Base-by-base conservation (phyloP, 1,140 invertebrate species). In the Drosophila takahashii region DNA sequence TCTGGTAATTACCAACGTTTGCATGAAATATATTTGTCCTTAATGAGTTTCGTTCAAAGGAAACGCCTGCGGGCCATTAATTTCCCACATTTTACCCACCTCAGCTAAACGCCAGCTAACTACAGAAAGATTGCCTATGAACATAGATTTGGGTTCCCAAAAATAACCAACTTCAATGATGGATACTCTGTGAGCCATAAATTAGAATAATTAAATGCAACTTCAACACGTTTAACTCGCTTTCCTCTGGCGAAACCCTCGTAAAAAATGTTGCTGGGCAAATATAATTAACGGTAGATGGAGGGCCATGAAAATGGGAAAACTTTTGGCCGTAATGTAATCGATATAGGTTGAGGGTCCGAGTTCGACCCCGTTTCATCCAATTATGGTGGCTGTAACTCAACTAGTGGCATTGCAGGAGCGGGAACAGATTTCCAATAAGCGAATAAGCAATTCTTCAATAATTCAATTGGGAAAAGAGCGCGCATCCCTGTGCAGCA, bases 391-490 rank as follows among this genome's bases (percentile, higher is more conserved):
- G 57, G 56, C 37, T 57, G 45, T 42, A 77, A 71, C 50, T 70
- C 48, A 69, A 56, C 42, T 71, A 39, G 66, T 69, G 64, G 32
- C 51, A 11, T 27, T 51, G 51, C 36, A n/a, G 22, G 18, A 18
- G n/a, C 10, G 26, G 47, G 22, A 56, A 67, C 74, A 87, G 83
- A 87, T 87, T 89, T 84, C 77, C 84, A 71, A 84, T 79, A 71
- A 87, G 71, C 76, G 60, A 77, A 73, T 80, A 77, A 89, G 83
- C 69, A 83, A 79, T 83, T 66, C 58, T 67, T 66, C 32, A 73
- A 80, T 87, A 84, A 87, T 87, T 89, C 61, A 87, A 87, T 84
- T 69, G 65, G 66, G 67, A 85, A 78, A 69, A 34, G 78, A 53
- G 58, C 44, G 57, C 57, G 52, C 61, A 61, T 62, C 52, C 41